Evolutionary conservation across 2,113 vertebrate species (phyloP).

Genomic region (Sebastes fasciatus): DNA sequence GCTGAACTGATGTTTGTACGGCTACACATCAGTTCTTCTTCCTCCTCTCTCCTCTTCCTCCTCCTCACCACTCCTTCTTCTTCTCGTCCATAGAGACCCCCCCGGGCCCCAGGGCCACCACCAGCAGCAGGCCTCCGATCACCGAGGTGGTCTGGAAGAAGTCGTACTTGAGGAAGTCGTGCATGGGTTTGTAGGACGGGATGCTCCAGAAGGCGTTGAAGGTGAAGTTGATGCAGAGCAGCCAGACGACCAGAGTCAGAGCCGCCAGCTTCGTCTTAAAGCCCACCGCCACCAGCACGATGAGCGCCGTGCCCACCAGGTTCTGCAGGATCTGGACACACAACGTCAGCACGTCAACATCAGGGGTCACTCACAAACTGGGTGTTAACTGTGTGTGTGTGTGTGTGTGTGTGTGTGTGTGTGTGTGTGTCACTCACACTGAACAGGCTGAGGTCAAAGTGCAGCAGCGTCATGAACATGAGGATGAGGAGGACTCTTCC

Average conservation of each 20-base stretch:
- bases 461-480: slow-evolving; percentile 97
- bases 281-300: slow-evolving; percentile 93
- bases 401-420: background rate
- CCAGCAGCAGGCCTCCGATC: slow-evolving; percentile 92
- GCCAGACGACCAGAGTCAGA: slow-evolving; percentile 93
- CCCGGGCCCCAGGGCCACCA: slow-evolving; percentile 93
- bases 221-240: slow-evolving; percentile 93
- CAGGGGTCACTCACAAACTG: background rate
- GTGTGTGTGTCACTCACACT: slow-evolving; percentile 83
- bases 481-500: slow-evolving; percentile 91
- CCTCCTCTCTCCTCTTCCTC: slow-evolving; percentile 72
- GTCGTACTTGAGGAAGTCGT: slow-evolving; percentile 95
- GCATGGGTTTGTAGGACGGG: slow-evolving; percentile 91
- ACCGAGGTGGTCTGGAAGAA: slow-evolving; percentile 98
- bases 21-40: background rate
- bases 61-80: slow-evolving; percentile 92
- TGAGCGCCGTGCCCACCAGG: slow-evolving; percentile 92
- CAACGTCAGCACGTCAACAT: background rate
- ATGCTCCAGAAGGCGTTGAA: slow-evolving; percentile 95
- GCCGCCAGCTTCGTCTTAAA: slow-evolving; percentile 96
- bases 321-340: slow-evolving; percentile 90
- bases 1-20: background rate
- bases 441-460: slow-evolving; percentile 92
- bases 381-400: too few relatives aligned
- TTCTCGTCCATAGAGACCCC: slow-evolving; percentile 97